Evolutionary conservation across 2,888 invertebrate genomes (phyloP), one percentile per base, ranked within the genome.

Genomic region (Drosophila robusta): DNA sequence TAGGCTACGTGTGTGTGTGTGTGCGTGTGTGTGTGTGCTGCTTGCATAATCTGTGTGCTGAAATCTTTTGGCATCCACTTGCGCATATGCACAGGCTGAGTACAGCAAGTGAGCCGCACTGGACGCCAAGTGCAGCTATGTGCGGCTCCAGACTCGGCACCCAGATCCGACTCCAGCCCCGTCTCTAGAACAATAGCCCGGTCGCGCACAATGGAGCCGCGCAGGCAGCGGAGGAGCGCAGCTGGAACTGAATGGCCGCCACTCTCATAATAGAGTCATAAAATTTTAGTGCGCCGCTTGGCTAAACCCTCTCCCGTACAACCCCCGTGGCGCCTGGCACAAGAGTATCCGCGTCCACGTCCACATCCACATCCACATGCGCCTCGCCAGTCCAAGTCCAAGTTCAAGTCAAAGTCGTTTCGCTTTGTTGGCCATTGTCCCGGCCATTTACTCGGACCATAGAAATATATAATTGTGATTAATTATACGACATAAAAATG

Each of bases 391-490:
- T 22, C 8, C 45, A 52, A 52, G 52, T 65, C 60, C 52, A 65
- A 41, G 70, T 75, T 56, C 62, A 60, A 70, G 70, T 57, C 75
- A 49, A 67, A 78, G 72, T 66, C 82, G 82, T 82, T 85, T 85
- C 80, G 86, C 80, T 85, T 87, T 84, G 88, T 85, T 87, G 86
- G 71, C 88, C 77, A 88, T 85, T 85, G 85, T 88, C 73, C 80
- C 71, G 79, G 73, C 73, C 79, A 78, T 85, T 85, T 82, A 82
- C 75, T 79, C 38, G 82, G 74, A 45, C 75, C 77, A 82, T 83
- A 79, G 84, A 88, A 80, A 88, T 80, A 86, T 88, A 87, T 86
- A 86, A 86, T 86, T 86, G 89, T 86, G 89, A 86, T 86, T 87
- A 88, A 86, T 86, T 88, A 85, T 86, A 83, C 78, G 73, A 86